phyloP scores from a whole-genome alignment of 2,113 vertebrate genomes.

The Myanophis thanlyinensis region DNA sequence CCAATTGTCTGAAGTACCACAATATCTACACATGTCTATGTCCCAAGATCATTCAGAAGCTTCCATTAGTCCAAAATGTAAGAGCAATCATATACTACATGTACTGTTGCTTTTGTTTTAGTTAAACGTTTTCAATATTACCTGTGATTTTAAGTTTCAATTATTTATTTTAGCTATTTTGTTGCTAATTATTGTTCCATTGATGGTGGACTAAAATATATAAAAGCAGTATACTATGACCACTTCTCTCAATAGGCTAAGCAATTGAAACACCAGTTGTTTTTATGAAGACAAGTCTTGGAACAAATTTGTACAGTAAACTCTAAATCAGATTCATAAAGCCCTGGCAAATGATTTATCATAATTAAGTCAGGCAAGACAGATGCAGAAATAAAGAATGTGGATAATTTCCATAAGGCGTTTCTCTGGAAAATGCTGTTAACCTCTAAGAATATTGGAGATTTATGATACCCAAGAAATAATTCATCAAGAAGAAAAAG shows the following conservation, averaged over 20 bases:
- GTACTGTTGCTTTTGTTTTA: neutral
- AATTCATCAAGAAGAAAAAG: conserved; percentile 37
- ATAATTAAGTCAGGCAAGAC: conserved; percentile 24
- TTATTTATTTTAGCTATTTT: neutral
- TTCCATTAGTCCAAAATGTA: neutral
- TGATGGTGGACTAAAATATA: neutral
- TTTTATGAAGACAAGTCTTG: neutral
- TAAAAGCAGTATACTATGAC: neutral
- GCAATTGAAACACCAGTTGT: neutral
- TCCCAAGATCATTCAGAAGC: neutral
- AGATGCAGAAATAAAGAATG: conserved; percentile 47
- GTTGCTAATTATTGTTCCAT: neutral
- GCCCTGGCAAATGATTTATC: conserved; percentile 23
- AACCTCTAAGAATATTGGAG: conserved; percentile 40
- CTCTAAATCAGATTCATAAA: conserved; percentile 23
- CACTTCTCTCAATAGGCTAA: neutral
- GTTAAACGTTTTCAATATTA: neutral
- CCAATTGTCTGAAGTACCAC: neutral
- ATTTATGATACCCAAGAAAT: conserved; percentile 34
- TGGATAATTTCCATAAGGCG: conserved; percentile 47
- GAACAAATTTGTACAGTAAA: neutral
- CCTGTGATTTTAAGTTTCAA: neutral
- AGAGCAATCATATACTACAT: neutral
- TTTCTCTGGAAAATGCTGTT: conserved; percentile 33
- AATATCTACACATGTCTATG: neutral